Base-by-base conservation (phyloP, 1,140 invertebrate genomes). In the Callitettix versicolor region DNA sequence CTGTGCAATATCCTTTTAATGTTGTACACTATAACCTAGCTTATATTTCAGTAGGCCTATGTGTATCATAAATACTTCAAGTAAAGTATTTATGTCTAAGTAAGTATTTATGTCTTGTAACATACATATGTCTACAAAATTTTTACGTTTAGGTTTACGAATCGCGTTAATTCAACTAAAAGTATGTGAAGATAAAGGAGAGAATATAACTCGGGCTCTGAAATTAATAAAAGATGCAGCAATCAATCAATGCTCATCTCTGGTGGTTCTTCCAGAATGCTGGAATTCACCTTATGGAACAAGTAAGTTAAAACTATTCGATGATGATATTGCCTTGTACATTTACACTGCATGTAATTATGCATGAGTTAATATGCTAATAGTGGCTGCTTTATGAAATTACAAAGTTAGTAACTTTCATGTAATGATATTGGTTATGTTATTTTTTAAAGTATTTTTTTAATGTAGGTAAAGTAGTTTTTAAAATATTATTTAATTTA, bases 251-350 rank as follows among this genome's bases (percentile, higher is more conserved):
- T 81, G 86, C 15, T 88, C 90, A 1, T 76, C 87, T 38, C 63
- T 97, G 21, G 76, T 95, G 14, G 81, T 81, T 0, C 67, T 96
- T 12, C 91, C 92, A 0, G 92, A 97, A 75, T 95, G 91, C 65
- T 97, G 95, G 63, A 96, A 95, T 71, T 91, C 85, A 24, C 91
- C 92, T 0, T 96, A 95, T 73, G 92, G 92, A 58, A 89, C 88
- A 26, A 73, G 82, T 85, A 76, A 75, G 69, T 76, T 26, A 33
- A 44, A n/a, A 14, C 52, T 38, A 47, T 17, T 41, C 40, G 3
- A 41, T 20, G n/a, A n/a, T n/a, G n/a, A n/a, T n/a, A n/a, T n/a
- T n/a, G n/a, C n/a, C n/a, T n/a, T n/a, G n/a, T n/a, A n/a, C n/a
- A n/a, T n/a, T n/a, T n/a, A n/a, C n/a, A n/a, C n/a, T n/a, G n/a